phyloP scores from a whole-genome alignment of 2,797 vertebrate species.

The Sebastes steindachneri region DNA sequence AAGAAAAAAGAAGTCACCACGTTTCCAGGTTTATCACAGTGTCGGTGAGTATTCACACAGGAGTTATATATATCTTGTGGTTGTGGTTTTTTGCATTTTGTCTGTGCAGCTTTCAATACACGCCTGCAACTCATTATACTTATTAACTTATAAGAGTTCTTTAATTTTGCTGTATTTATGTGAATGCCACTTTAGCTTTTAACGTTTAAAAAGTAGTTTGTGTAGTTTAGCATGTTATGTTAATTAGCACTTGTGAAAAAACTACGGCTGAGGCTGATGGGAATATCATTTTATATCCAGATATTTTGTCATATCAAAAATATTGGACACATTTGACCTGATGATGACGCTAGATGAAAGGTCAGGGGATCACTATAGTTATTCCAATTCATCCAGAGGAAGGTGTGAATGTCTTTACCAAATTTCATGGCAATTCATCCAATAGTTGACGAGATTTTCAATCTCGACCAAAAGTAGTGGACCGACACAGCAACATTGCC shows the following conservation, averaged over 20 bases:
- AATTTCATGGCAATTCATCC: too few species aligned
- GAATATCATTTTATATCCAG: too few species aligned
- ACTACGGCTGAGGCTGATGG: too few species aligned
- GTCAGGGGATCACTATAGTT: not conserved
- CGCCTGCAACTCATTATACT: not conserved
- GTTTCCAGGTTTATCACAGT: not conserved
- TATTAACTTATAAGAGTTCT: not conserved
- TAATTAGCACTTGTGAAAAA: too few species aligned
- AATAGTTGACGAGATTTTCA: too few species aligned
- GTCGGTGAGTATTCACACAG: not conserved
- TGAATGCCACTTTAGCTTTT: not conserved
- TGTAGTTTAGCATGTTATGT: too few species aligned
- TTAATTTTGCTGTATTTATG: not conserved
- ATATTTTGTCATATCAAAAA: not conserved
- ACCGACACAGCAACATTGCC: too few species aligned
- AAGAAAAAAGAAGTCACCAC: not conserved
- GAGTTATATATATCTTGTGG: not conserved
- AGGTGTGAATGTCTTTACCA: too few species aligned
- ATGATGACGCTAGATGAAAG: not conserved
- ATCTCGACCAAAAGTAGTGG: too few species aligned
- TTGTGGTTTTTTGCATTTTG: not conserved
- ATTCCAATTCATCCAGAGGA: not conserved
- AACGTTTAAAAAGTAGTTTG: too few species aligned
- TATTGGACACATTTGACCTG: not conserved
- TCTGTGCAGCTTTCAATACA: not conserved